A percentile compares a stretch with the other conserved stretches of the same genome.
These are phyloP conservation scores for Lontra canadensis DNA, from an alignment of 2,113 vertebrate species.

Conservation along the genomic window DNA sequence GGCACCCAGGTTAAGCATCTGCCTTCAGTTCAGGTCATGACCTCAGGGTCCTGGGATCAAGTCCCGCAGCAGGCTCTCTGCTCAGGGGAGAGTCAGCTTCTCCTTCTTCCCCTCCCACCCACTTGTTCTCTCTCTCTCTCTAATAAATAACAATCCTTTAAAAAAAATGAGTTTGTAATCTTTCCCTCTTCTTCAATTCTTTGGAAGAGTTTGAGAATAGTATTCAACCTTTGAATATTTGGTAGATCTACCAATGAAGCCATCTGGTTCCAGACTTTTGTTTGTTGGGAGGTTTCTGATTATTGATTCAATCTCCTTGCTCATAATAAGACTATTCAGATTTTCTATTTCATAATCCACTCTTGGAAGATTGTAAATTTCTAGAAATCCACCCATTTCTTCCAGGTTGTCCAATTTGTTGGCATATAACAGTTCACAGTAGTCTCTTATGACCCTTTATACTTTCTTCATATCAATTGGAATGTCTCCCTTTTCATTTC, in stretches of 20 bases:
- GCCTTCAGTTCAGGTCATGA: background rate
- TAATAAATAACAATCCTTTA: background rate
- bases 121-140: no score
- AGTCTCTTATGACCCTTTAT: background rate
- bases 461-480: background rate
- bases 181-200: background rate
- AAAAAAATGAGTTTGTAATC: background rate
- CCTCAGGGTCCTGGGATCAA: background rate
- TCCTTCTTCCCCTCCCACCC: no score
- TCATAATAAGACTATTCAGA: background rate
- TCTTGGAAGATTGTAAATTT: background rate
- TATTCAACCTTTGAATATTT: background rate
- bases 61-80: no score
- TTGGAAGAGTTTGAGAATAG: background rate
- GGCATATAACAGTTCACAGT: background rate
- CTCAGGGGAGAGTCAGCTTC: no score
- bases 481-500: background rate
- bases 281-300: background rate
- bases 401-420: background rate
- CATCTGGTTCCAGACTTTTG: background rate
- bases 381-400: background rate
- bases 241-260: background rate
- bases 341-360: background rate
- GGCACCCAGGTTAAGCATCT: background rate
- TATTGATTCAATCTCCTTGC: background rate